These are phyloP conservation scores for Xiphydria camelus DNA, from an alignment of 2,888 invertebrate species.

Conservation along the genomic window DNA sequence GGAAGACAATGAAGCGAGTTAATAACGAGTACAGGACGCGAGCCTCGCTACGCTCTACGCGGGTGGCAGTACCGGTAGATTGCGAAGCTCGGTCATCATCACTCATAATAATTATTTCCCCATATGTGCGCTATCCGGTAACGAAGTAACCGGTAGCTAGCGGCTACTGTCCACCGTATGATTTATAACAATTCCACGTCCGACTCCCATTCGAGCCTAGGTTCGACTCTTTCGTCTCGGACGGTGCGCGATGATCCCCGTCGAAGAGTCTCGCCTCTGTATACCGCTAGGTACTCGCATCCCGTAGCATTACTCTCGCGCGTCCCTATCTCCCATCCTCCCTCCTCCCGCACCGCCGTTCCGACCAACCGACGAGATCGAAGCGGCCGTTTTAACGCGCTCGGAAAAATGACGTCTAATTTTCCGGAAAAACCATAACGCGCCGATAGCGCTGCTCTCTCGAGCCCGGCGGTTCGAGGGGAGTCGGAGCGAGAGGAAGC, in stretches of 20 bases:
- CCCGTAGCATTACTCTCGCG: too few relatives aligned
- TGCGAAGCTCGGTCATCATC: constrained; percentile 27
- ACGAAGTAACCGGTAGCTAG: constrained; percentile 41
- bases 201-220: constrained; percentile 26
- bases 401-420: not conserved
- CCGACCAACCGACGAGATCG: not conserved
- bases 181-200: constrained; percentile 46
- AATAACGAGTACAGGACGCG: too few relatives aligned
- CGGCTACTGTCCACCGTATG: constrained; percentile 42
- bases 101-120: constrained; percentile 52
- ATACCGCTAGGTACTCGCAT: too few relatives aligned
- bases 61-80: constrained; percentile 28
- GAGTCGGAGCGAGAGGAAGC: too few relatives aligned
- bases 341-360: not conserved
- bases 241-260: too few relatives aligned
- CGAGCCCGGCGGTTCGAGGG: not conserved
- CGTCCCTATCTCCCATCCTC: not conserved
- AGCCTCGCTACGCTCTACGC: constrained; percentile 29
- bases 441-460: not conserved
- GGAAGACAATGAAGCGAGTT: too few relatives aligned
- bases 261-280: too few relatives aligned
- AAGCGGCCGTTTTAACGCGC: too few relatives aligned
- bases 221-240: constrained; percentile 33
- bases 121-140: constrained; percentile 34
- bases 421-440: too few relatives aligned